Evolutionary conservation across 2,888 invertebrate species (phyloP).

Genomic region (Agapostemon virescens): DNA sequence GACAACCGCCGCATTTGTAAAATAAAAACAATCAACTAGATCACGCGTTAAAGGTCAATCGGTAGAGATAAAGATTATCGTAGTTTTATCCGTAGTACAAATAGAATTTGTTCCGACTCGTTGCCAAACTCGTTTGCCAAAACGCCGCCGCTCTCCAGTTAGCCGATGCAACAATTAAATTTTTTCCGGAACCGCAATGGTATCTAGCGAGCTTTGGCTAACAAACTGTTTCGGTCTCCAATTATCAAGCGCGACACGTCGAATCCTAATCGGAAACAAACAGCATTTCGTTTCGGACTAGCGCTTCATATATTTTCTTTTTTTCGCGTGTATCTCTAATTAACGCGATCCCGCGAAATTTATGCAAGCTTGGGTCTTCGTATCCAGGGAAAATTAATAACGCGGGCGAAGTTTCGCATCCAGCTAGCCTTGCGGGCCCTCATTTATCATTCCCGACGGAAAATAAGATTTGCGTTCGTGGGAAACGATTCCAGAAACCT

Average conservation of each 20-base stretch:
- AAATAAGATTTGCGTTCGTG: slow-evolving; percentile 15
- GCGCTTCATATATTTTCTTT: neutral
- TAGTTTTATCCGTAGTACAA: neutral
- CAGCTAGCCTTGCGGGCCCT: neutral
- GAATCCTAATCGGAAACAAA: neutral
- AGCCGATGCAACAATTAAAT: neutral
- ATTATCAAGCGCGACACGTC: neutral
- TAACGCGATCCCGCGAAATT: neutral
- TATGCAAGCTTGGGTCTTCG: neutral
- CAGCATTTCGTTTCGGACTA: neutral
- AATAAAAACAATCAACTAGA: neutral
- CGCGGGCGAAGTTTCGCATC: neutral
- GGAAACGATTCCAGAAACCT: neutral
- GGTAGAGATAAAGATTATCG: neutral
- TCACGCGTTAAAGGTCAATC: too few species aligned
- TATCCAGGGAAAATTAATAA: slow-evolving; percentile 20
- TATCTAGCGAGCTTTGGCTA: too few species aligned
- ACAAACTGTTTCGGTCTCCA: neutral
- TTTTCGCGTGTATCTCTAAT: neutral
- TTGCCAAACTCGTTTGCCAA: neutral
- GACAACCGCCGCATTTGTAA: too few species aligned
- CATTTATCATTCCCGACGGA: slow-evolving; percentile 19
- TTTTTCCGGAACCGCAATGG: neutral
- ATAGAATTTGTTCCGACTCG: neutral
- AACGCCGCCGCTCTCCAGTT: neutral